Conservation (phyloP, 2,797 vertebrate species). For the Bucorvus abyssinicus region DNA sequence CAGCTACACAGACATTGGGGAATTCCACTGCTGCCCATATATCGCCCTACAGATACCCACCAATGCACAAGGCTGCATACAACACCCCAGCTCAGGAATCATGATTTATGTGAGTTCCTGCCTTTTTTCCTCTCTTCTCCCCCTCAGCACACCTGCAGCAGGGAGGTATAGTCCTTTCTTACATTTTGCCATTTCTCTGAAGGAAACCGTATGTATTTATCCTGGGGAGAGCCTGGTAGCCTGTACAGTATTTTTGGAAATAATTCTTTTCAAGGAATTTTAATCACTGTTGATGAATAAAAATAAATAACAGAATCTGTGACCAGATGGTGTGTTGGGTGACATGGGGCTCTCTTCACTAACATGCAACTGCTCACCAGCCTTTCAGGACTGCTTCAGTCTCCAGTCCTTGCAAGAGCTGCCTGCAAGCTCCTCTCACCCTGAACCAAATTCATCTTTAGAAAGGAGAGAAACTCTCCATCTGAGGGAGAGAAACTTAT, state of each 20-base stretch:
- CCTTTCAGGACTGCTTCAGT: neutral
- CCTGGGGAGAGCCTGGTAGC: conserved; percentile 4
- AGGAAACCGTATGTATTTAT: conserved; percentile 19
- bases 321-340: conserved; percentile 68
- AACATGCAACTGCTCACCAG: conserved; percentile 12
- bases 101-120: neutral
- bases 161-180: neutral
- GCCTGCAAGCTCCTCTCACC: neutral
- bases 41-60: neutral
- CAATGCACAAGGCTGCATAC: neutral
- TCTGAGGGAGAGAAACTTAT: neutral
- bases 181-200: neutral
- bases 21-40: neutral
- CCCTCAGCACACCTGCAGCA: neutral
- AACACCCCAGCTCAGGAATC: neutral
- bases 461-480: neutral
- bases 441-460: neutral
- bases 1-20: rapidly evolving
- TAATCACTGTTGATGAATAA: conserved; percentile 64
- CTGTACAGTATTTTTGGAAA: conserved; percentile 51
- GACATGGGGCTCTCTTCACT: conserved; percentile 44
- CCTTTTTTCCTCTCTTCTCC: neutral
- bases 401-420: neutral
- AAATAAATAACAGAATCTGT: conserved; percentile 69
- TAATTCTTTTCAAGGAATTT: conserved; percentile 46